Conservation (phyloP, 2,888 invertebrate genomes). For the Cryptus armator region DNA sequence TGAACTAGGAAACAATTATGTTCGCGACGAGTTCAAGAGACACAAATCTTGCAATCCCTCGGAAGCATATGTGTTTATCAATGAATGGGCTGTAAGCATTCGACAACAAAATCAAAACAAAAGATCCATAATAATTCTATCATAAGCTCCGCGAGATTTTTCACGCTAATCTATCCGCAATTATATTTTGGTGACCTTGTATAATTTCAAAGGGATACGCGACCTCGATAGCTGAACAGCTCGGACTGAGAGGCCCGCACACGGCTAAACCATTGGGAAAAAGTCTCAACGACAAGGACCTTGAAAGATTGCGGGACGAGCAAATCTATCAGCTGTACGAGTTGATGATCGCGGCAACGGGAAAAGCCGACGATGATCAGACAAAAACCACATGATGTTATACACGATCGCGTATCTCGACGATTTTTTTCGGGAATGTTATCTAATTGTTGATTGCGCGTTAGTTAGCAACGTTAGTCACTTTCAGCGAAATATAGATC, state of each 20-base stretch:
- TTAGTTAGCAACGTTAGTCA: background rate
- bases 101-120: background rate
- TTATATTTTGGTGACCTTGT: conserved; percentile 53
- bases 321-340: conserved; percentile 95
- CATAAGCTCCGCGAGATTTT: conserved; percentile 34
- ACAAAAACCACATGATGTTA: conserved; percentile 24
- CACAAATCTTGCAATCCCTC: conserved; percentile 91
- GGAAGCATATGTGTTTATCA: conserved; percentile 92
- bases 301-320: conserved; percentile 92
- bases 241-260: conserved; percentile 89
- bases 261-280: conserved; percentile 88
- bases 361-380: conserved; percentile 77
- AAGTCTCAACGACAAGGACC: conserved; percentile 87
- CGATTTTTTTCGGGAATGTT: background rate
- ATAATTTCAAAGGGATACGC: conserved; percentile 90
- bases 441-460: conserved; percentile 4
- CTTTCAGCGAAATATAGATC: conserved; percentile 13
- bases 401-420: too few relatives aligned
- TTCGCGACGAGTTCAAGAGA: conserved; percentile 93
- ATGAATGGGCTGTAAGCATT: conserved; percentile 93
- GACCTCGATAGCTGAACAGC: conserved; percentile 90
- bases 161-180: too few relatives aligned
- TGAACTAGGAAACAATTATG: conserved; percentile 91
- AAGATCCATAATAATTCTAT: conserved; percentile 15
- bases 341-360: conserved; percentile 90